Evolutionary conservation across 2,797 vertebrate species (phyloP).

Genomic region (Mico argentatus): DNA sequence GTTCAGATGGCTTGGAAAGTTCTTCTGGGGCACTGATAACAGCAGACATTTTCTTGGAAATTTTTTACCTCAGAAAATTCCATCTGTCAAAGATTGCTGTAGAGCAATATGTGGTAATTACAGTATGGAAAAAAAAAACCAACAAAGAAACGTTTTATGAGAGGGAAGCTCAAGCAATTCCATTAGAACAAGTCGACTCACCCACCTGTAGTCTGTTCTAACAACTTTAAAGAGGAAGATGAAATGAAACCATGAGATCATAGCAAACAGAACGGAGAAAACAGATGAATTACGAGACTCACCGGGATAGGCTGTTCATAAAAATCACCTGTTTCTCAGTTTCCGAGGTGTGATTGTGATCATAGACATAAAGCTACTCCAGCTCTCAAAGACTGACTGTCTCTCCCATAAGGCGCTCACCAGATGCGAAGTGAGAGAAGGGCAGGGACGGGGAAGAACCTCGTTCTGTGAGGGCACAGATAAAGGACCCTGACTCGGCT

Average conservation of each 20-base stretch:
- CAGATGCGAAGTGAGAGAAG: not conserved
- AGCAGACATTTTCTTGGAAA: slow-evolving; percentile 55
- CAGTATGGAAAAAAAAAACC: not conserved
- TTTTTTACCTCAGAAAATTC: slow-evolving; percentile 27
- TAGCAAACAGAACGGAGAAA: not conserved
- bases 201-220: not conserved
- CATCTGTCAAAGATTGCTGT: not conserved
- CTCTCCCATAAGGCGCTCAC: not conserved
- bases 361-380: not conserved
- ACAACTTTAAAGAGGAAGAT: not conserved
- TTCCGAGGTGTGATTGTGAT: not conserved
- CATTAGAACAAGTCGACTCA: not conserved
- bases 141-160: slow-evolving; percentile 39
- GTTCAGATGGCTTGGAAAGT: slow-evolving; percentile 43
- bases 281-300: not conserved
- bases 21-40: slow-evolving; percentile 52
- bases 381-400: not conserved
- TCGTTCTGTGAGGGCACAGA: not conserved
- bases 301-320: not conserved
- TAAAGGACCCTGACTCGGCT: not conserved
- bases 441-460: accelerated
- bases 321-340: not conserved
- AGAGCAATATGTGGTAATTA: not conserved
- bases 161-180: not conserved
- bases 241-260: not conserved